Evolutionary conservation across 2,888 invertebrate species (phyloP), one percentile per base, ranked within the genome.

Genomic region (Eilema sororculum): DNA sequence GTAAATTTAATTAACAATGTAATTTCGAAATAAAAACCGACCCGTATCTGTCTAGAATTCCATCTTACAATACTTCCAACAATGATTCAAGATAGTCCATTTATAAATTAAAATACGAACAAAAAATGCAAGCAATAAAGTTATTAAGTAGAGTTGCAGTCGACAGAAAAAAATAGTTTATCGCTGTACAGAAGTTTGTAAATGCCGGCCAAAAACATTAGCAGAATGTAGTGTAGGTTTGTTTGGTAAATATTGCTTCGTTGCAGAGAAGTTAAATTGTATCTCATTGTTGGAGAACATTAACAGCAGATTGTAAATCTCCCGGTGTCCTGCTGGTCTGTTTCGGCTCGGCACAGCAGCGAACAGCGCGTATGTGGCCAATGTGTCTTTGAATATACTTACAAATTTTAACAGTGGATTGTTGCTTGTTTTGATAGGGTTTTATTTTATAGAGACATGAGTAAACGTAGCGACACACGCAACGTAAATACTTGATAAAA

Each of bases 221-320:
- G 87, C 84, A 75, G 82, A 88, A 90, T 87, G 87, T 83, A 84
- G 83, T 78, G 84, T 81, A 84, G 85, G 85, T 86, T 86, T 89
- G 90, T 88, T 90, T 91, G 89, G 89, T 88, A 90, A 92, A 92
- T 90, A 90, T 90, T 82, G 87, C 84, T 87, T 85, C 86, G 90
- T 86, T 87, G 87, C 82, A 84, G 85, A 78, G 86, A 89, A 90
- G 91, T 91, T 91, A 91, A 91, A 93, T 91, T 92, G 91, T 93
- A 90, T 91, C 91, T 92, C 92, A 91, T 92, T 92, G 93, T 92
- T 89, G 87, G 86, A 78, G 88, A 89, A 90, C 91, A 89, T 91
- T 93, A 91, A 92, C 89, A 90, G 89, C 91, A 86, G 89, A 91
- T 90, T 91, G 89, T 93, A 93, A 93, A 93, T 93, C 90, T 92